Conservation (phyloP, 30 jellyfish, hydroid and myxozoan species). For the Phacellophora camtschatica region DNA sequence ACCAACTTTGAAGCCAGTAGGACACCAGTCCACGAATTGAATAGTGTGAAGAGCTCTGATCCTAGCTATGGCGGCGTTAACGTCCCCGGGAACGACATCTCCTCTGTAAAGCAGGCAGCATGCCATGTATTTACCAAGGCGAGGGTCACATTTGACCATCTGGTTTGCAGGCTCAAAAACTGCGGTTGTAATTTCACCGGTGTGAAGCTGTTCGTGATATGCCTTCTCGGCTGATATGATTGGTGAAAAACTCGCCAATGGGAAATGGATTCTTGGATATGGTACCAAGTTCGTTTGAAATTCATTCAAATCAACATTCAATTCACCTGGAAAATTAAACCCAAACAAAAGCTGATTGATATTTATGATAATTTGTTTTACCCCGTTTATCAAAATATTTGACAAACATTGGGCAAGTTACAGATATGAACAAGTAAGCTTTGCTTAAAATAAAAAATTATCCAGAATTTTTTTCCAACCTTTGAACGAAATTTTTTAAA, state of each 20-base stretch:
- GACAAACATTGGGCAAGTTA: background rate
- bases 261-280: conserved; percentile 94
- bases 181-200: conserved; percentile 75
- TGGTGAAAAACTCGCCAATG: conserved; percentile 94
- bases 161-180: conserved; percentile 86
- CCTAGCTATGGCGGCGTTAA: conserved; percentile 81
- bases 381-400: too few relatives aligned
- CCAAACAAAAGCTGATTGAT: background rate
- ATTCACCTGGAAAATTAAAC: conserved; percentile 60
- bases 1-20: conserved; percentile 91
- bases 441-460: too few relatives aligned
- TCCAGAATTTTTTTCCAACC: too few relatives aligned
- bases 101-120: conserved; percentile 94
- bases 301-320: conserved; percentile 91
- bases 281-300: conserved; percentile 96
- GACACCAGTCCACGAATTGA: conserved; percentile 94
- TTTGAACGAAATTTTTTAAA: too few relatives aligned
- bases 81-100: conserved; percentile 96
- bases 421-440: background rate
- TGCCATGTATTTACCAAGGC: conserved; percentile 92
- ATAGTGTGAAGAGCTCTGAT: conserved; percentile 65
- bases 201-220: conserved; percentile 74
- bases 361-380: too few relatives aligned
- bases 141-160: conserved; percentile 93
- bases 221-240: conserved; percentile 90